These are phyloP conservation scores for Mycetomoellerius zeteki DNA, from an alignment of 1,140 invertebrate genomes.

Conservation along the genomic window DNA sequence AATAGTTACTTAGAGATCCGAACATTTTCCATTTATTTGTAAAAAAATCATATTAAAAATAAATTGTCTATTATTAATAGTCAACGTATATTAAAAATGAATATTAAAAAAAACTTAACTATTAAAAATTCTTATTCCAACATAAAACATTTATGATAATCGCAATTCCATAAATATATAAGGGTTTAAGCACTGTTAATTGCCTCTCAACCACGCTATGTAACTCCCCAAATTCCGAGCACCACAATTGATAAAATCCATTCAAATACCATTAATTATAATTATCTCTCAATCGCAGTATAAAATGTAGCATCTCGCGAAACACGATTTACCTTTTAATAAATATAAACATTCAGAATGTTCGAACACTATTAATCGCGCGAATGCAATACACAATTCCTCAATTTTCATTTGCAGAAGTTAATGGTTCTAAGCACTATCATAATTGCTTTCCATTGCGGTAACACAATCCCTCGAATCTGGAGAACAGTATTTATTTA, in stretches of 20 bases:
- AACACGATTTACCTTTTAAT: background rate
- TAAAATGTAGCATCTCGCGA: background rate
- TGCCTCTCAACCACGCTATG: background rate
- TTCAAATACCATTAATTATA: background rate
- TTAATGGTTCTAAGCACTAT: conserved; percentile 3
- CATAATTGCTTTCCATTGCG: background rate
- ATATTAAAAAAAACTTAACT: background rate
- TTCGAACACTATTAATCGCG: background rate
- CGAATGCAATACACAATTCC: background rate
- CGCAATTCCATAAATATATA: background rate
- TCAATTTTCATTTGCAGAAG: background rate
- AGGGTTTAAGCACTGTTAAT: background rate
- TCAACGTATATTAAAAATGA: background rate
- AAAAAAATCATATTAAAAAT: background rate
- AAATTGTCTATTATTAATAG: background rate
- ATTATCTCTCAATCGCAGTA: background rate
- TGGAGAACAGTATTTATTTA: conserved; percentile 1
- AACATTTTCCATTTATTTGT: background rate
- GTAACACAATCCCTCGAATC: conserved; percentile 2
- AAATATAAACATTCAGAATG: background rate
- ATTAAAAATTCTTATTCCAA: background rate
- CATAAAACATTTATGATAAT: background rate
- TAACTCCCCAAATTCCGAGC: background rate
- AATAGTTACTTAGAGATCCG: background rate
- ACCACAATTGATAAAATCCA: background rate